Evolutionary conservation across 2,888 invertebrate species (phyloP), one percentile per base, ranked within the genome.

Genomic region (Dendrolimus houi): DNA sequence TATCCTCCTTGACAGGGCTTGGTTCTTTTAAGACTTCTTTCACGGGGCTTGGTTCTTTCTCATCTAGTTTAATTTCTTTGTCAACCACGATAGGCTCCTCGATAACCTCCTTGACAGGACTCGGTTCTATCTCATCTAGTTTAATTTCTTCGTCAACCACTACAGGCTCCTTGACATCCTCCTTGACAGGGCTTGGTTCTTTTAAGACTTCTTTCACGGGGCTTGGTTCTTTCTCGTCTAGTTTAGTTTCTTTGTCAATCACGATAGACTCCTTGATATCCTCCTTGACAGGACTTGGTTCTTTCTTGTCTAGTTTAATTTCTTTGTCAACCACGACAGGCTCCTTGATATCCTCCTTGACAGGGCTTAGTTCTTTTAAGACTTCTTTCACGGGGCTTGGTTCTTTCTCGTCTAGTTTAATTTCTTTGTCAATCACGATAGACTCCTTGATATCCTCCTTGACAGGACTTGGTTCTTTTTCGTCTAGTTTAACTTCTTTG

Each of bases 201-300:
- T 55, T 59, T 6, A 64, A 58, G 8, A 53, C 54, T 3, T 14
- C 14, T 9, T 59, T 57, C 0, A 9, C 8, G 1, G 55, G 58
- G 52, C 62, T 64, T 0, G 57, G 12, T 0, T 55, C 58, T 2
- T 57, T 57, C 1, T 41, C 56, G 2, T 57, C 56, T 12, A 7
- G 13, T 53, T 60, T 56, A 9, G 2, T 8, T 1, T 1, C 42
- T 42, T 42, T 1, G 2, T 42, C 42, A 2, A 47, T 41, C 1
- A 47, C 14, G 6, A 29, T 57, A 0, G 54, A 54, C 13, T 14
- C 56, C 6, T 59, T 61, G 0, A 54, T 56, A 8, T 55, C 56
- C 8, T 53, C 55, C 7, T 57, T 41, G 8, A 54, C 53, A 14
- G 58, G 56, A 13, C 60, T 61, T 1, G 53, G n/a, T 17, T 2